Conservation (phyloP, 2,113 vertebrate genomes). For the Andinoacara biseriatus region DNA sequence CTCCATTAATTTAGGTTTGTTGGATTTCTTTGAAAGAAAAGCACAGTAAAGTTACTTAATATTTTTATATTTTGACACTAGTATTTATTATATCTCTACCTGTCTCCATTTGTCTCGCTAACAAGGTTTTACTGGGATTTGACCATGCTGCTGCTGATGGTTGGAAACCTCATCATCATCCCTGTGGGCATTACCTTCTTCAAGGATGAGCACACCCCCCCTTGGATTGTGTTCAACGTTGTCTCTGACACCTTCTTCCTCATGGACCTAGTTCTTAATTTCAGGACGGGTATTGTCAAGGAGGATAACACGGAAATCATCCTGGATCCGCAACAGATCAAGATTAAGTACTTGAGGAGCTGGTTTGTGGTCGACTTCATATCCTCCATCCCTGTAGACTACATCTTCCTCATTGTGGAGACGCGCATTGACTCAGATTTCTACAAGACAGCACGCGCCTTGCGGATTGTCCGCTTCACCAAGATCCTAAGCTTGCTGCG, state of each 20-base stretch:
- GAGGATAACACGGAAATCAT: constrained; percentile 99
- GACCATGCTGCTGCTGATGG: constrained; percentile 99
- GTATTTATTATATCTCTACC: not conserved
- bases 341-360: constrained; percentile 97
- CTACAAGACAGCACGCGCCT: constrained; percentile 96
- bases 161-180: constrained; percentile 99
- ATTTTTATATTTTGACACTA: not conserved
- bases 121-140: constrained; percentile 99
- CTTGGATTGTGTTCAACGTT: constrained; percentile 99
- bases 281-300: constrained; percentile 97
- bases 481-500: constrained; percentile 98
- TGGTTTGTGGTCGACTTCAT: constrained; percentile 99
- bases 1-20: not conserved
- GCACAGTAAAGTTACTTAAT: not conserved
- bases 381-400: constrained; percentile 98
- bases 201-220: constrained; percentile 98
- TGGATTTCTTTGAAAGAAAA: not conserved
- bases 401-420: constrained; percentile 99
- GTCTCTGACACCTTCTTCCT: constrained; percentile 99
- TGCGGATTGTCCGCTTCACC: constrained; percentile 97
- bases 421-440: constrained; percentile 98
- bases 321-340: constrained; percentile 95
- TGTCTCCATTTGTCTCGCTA: constrained; percentile 50
- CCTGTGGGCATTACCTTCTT: constrained; percentile 99
- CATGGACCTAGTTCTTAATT: constrained; percentile 98